Evolutionary conservation across 2,113 vertebrate genomes (phyloP).

Genomic region (Xenopus laevis): DNA sequence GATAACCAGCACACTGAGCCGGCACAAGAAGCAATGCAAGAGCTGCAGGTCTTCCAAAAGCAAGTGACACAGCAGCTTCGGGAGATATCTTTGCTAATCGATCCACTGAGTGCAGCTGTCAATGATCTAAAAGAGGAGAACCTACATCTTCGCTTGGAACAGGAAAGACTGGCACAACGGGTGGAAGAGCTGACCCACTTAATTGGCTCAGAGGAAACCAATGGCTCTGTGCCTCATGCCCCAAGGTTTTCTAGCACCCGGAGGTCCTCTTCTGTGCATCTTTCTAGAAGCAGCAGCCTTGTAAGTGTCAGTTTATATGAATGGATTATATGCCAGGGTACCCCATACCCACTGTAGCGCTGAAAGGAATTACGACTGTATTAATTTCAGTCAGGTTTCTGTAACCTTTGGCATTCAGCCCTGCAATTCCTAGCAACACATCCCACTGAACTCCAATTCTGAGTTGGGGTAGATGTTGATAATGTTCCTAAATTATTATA

Average conservation of each 20-base stretch:
- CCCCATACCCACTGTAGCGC: no score
- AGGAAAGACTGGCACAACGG: constrained; percentile 65
- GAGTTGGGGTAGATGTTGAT: no score
- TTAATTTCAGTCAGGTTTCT: no score
- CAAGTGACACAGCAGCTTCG: constrained; percentile 66
- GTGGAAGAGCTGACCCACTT: constrained; percentile 66
- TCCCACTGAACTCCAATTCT: no score
- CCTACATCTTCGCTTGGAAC: constrained; percentile 68
- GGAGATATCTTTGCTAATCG: constrained; percentile 52
- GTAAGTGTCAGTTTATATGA: constrained; percentile 68
- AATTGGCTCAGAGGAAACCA: constrained; percentile 50
- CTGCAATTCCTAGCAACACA: no score
- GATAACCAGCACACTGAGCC: constrained; percentile 48
- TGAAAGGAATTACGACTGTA: no score
- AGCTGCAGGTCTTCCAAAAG: constrained; percentile 69
- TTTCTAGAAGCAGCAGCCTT: constrained; percentile 60
- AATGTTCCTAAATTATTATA: no score
- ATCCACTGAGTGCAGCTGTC: constrained; percentile 61
- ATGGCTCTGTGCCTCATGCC: constrained; percentile 61
- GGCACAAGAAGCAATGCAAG: constrained; percentile 66
- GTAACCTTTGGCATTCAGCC: no score
- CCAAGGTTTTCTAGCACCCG: constrained; percentile 71
- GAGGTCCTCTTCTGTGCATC: constrained; percentile 63
- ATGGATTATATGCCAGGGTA: not conserved
- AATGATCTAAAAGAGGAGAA: constrained; percentile 74